These are phyloP conservation scores for Podabrus alpinus DNA, from an alignment of 2,888 invertebrate genomes.

Conservation along the genomic window DNA sequence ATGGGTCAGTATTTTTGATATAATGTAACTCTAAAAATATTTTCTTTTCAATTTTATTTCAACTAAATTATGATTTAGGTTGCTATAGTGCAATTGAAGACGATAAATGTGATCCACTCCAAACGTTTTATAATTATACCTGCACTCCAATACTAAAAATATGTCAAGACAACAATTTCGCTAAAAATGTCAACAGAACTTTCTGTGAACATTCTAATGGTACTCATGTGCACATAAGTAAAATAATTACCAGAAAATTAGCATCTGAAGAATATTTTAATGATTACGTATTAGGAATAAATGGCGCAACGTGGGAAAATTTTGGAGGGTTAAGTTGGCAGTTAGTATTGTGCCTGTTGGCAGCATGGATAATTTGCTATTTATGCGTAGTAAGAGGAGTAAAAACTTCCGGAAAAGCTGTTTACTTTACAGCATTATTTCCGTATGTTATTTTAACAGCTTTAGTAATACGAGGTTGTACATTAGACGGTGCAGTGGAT, in stretches of 20 bases:
- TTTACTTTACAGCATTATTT: slow-evolving; percentile 73
- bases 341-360: slow-evolving; percentile 74
- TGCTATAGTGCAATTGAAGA: slow-evolving; percentile 71
- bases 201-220: slow-evolving; percentile 55
- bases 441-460: slow-evolving; percentile 73
- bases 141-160: slow-evolving; percentile 60
- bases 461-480: slow-evolving; percentile 63
- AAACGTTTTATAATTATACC: slow-evolving; percentile 60
- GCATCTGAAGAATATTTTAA: slow-evolving; percentile 63
- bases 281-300: slow-evolving; percentile 76
- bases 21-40: background rate
- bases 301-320: slow-evolving; percentile 72
- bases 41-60: background rate
- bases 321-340: slow-evolving; percentile 82
- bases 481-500: slow-evolving; percentile 66
- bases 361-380: slow-evolving; percentile 84
- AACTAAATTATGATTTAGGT: slow-evolving; percentile 50
- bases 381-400: slow-evolving; percentile 87
- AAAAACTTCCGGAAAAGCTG: slow-evolving; percentile 85
- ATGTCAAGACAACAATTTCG: slow-evolving; percentile 55
- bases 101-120: slow-evolving; percentile 56
- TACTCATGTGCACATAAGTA: slow-evolving; percentile 56
- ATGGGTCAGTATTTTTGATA: slow-evolving; percentile 57
- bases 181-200: slow-evolving; percentile 53
- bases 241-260: slow-evolving; percentile 60